Conservation (phyloP, 2,888 invertebrate genomes). For the Onchidella celtica region DNA sequence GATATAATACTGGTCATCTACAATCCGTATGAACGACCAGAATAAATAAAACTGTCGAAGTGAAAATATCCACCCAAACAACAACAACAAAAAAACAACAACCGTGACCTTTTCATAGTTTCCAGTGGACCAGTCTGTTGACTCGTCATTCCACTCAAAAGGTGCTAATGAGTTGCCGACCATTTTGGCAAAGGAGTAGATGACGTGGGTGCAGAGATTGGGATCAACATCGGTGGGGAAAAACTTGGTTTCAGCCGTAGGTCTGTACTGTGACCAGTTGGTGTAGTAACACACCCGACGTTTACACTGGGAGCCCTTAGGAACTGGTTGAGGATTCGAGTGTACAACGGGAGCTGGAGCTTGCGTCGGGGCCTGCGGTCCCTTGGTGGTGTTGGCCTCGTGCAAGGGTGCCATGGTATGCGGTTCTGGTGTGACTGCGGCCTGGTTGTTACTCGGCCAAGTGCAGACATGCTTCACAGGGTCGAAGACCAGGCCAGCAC, state of each 20-base stretch:
- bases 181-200: conserved; percentile 99
- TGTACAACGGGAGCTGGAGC: no score
- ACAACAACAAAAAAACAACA: no score
- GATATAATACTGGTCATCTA: no score
- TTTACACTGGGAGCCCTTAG: conserved; percentile 74
- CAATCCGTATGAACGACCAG: no score
- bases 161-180: conserved; percentile 95
- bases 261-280: conserved; percentile 53
- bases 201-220: conserved; percentile 96
- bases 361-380: not conserved
- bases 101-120: not conserved
- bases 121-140: conserved; percentile 52
- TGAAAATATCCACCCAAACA: no score
- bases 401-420: not conserved
- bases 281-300: conserved; percentile 51
- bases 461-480: not conserved
- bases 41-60: no score
- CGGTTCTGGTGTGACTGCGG: no score
- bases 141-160: conserved; percentile 95
- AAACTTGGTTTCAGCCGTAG: conserved; percentile 88
- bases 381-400: not conserved
- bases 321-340: not conserved
- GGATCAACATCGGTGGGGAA: conserved; percentile 96
- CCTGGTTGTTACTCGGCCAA: conserved; percentile 2
- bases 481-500: not conserved